These are phyloP conservation scores for Terrapene triunguis DNA, from an alignment of 2,113 vertebrate genomes.

Conservation along the genomic window DNA sequence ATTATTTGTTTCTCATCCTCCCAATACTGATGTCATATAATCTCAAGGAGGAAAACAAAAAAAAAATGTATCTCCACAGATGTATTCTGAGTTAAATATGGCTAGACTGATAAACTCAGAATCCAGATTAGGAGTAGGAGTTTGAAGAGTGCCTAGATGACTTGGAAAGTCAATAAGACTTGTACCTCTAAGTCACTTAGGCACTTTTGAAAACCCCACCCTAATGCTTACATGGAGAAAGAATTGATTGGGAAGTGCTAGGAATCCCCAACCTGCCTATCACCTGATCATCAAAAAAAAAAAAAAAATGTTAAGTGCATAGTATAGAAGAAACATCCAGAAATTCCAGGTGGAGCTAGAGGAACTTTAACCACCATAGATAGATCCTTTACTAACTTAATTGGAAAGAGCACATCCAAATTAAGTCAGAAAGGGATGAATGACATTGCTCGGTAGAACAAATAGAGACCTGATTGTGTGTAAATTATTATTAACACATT, in stretches of 20 bases:
- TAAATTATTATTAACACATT: not conserved
- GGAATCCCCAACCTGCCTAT: not conserved
- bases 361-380: not conserved
- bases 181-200: not conserved
- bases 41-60: not conserved
- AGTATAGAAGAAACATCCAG: not conserved
- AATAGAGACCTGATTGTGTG: not conserved
- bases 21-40: not conserved
- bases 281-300: not conserved
- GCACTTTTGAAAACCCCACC: not conserved
- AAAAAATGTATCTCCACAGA: not conserved
- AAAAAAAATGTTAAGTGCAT: not conserved
- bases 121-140: slow-evolving; percentile 5
- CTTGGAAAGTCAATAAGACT: not conserved
- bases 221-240: not conserved
- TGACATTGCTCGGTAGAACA: not conserved
- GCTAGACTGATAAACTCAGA: not conserved
- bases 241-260: not conserved
- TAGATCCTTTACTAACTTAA: not conserved
- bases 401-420: not conserved
- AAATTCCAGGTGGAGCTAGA: not conserved
- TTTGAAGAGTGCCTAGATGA: not conserved
- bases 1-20: slow-evolving; percentile 20
- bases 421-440: not conserved
- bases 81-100: not conserved